phyloP scores from a whole-genome alignment of 2,113 vertebrate genomes.

The Blennius ocellaris region DNA sequence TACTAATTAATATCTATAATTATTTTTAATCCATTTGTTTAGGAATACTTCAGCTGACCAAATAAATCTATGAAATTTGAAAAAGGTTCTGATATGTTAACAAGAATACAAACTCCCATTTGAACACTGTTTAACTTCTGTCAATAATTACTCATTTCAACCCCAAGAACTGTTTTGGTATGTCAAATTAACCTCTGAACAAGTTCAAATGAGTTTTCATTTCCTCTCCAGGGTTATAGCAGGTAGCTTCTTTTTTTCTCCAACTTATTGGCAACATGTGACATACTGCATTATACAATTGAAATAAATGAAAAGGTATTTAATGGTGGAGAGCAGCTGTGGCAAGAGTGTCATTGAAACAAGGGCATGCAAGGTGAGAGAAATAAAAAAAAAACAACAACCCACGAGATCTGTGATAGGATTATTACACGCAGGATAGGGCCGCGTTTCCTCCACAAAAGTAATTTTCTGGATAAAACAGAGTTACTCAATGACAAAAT shows the following conservation, averaged over 20 bases:
- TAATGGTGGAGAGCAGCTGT: slow-evolving; percentile 23
- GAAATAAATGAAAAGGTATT: slow-evolving; percentile 2
- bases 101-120: neutral
- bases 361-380: slow-evolving; percentile 24
- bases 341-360: slow-evolving; percentile 32
- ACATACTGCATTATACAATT: neutral
- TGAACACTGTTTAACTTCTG: slow-evolving; percentile 2
- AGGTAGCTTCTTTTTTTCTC: neutral
- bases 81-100: slow-evolving; percentile 1
- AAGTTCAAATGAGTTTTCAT: neutral
- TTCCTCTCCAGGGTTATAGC: slow-evolving; percentile 4
- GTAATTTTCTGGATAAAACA: slow-evolving; percentile 17
- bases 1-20: too few species aligned
- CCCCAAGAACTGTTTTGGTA: neutral
- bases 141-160: neutral
- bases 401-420: slow-evolving; percentile 24
- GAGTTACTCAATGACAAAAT: neutral
- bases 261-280: slow-evolving; percentile 1
- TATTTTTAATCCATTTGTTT: too few species aligned
- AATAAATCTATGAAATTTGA: too few species aligned
- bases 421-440: slow-evolving; percentile 35
- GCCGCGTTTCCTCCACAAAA: neutral
- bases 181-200: neutral
- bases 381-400: neutral
- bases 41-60: too few species aligned